Evolutionary conservation across 37 sponge, comb jelly and placozoan species (phyloP).

Genomic region (Haliclona indistincta): DNA sequence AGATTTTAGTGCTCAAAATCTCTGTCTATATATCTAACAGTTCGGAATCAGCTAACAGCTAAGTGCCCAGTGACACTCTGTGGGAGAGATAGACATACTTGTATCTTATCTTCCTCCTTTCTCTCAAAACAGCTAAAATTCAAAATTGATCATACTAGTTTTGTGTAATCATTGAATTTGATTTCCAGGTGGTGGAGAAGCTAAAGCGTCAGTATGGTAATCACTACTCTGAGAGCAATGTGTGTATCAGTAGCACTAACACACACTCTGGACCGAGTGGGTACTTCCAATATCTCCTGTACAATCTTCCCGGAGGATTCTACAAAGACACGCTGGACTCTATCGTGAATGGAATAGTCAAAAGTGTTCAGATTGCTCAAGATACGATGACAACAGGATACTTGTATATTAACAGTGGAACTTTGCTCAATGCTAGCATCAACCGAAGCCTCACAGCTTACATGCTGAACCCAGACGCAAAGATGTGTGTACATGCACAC

Average conservation of each 20-base stretch:
- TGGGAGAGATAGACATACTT: not conserved
- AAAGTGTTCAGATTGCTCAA: conserved; percentile 56
- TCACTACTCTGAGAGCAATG: conserved; percentile 76
- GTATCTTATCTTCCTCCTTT: no score
- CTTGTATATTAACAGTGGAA: conserved; percentile 42
- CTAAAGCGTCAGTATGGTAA: conserved; percentile 40
- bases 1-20: not conserved
- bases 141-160: no score
- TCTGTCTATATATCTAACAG: not conserved
- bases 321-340: conserved; percentile 66
- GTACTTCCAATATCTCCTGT: conserved; percentile 77
- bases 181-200: conserved; percentile 56
- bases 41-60: no score
- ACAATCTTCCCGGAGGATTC: conserved; percentile 62
- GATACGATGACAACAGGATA: conserved; percentile 47
- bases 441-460: conserved; percentile 82
- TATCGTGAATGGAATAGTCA: conserved; percentile 56
- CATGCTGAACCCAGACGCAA: conserved; percentile 40
- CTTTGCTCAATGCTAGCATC: conserved; percentile 52
- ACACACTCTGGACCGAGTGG: conserved; percentile 84
- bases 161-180: no score
- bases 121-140: no score
- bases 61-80: not conserved
- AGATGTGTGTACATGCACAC: no score
- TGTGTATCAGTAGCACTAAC: conserved; percentile 72